These are phyloP conservation scores for Entomyzon cyanotis DNA, from an alignment of 2,113 vertebrate genomes.

Conservation along the genomic window DNA sequence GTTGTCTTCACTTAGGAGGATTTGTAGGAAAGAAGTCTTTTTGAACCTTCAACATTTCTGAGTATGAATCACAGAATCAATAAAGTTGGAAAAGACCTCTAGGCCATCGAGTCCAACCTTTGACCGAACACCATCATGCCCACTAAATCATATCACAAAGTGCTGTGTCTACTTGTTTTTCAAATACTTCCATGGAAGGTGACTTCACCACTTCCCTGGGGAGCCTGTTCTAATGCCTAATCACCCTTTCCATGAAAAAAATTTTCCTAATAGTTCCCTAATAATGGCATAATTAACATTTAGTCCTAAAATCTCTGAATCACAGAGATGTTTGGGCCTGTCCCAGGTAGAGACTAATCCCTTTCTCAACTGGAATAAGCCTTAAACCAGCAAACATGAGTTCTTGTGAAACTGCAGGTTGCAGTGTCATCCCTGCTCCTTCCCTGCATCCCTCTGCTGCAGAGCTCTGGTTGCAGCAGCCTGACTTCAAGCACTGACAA, in stretches of 20 bases:
- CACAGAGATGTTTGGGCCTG: background rate
- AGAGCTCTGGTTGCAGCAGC: background rate
- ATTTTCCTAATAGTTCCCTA: background rate
- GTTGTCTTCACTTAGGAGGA: background rate
- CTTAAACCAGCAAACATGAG: background rate
- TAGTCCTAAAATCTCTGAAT: background rate
- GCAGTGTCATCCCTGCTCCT: background rate
- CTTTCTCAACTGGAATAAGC: background rate
- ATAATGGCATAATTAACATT: background rate
- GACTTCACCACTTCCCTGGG: background rate
- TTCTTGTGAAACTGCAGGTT: background rate
- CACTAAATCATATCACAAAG: background rate
- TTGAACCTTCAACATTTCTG: background rate
- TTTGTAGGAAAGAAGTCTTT: background rate
- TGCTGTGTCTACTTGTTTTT: background rate
- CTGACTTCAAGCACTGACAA: constrained; percentile 1
- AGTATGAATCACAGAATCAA: background rate
- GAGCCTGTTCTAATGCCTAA: background rate
- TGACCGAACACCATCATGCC: accelerated
- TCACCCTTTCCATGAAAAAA: background rate
- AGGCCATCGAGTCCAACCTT: background rate
- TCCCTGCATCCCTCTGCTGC: background rate
- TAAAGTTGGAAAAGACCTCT: background rate
- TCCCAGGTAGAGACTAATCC: background rate
- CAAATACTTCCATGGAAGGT: background rate